A percentile compares a stretch with the other conserved stretches of the same genome.
phyloP scores from a whole-genome alignment of 1,140 invertebrate species.

The Anoplolepis gracilipes region DNA sequence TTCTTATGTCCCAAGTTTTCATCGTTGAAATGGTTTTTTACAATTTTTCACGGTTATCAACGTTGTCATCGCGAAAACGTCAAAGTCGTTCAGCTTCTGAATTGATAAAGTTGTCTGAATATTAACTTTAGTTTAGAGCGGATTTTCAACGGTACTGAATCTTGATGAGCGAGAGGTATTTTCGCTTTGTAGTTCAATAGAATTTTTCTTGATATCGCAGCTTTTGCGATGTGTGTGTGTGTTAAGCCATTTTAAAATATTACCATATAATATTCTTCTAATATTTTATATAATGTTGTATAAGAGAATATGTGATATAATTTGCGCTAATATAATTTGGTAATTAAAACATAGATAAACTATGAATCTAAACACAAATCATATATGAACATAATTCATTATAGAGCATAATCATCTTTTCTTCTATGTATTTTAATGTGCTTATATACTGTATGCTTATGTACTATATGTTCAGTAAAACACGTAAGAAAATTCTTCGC shows the following conservation, averaged over 20 bases:
- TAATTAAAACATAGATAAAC: not conserved
- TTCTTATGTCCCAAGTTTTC: constrained; percentile 40
- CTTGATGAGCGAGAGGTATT: not conserved
- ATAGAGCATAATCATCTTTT: not conserved
- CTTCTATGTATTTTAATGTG: not conserved
- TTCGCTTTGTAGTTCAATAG: not conserved
- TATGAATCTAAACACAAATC: not conserved
- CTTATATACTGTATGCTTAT: no score
- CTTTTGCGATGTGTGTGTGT: not conserved
- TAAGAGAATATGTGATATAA: not conserved
- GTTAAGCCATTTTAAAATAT: not conserved
- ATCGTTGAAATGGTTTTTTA: constrained; percentile 14
- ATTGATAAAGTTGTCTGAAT: constrained; percentile 23
- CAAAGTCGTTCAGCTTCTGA: not conserved
- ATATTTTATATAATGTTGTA: not conserved
- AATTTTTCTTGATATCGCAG: not conserved
- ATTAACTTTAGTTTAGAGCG: constrained; percentile 4
- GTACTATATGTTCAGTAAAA: not conserved
- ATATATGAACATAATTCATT: not conserved
- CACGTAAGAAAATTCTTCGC: not conserved
- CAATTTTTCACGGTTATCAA: constrained; percentile 21
- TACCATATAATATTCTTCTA: not conserved
- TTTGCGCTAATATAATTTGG: not conserved
- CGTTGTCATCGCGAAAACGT: not conserved
- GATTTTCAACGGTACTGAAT: not conserved